Evolutionary conservation across 2,797 vertebrate genomes (phyloP), one percentile per base, ranked within the genome.

Genomic region (Pygocentrus nattereri): DNA sequence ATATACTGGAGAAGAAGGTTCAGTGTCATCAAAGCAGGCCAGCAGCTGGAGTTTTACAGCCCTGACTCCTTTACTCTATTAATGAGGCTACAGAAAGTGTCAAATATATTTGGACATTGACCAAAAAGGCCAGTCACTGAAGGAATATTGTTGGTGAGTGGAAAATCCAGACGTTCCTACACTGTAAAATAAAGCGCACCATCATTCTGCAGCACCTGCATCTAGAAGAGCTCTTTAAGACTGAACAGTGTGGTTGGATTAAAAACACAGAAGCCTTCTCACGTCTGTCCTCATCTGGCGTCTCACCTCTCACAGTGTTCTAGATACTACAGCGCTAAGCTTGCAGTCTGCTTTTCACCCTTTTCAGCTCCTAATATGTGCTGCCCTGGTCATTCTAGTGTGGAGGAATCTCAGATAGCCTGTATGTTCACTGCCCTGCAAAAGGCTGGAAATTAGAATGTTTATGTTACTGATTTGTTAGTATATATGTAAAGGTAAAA

Each of bases 291-390:
- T 41, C 56, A 49, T 47, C 67, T 71, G 47, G 27, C 71, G 68
- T 50, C 68, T 71, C 18, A 38, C 68, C 68, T 56, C 38, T 54
- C n/a, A 68, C 58, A 79, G 69, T 21, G 50, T 52, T 30, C 34
- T 54, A 71, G 47, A 71, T 27, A 30, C 47, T 71, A 70, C 41
- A 44, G 23, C 15, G 41, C 65, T 69, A 47, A 49, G 44, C 68
- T 49, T 50, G 23, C 44, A 27, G 68, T 23, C 23, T 30, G 50
- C 13, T 52, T 23, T 30, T 27, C 68, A 50, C 44, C 47, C 44
- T 10, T 7, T 27, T 15, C 16, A 49, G 67, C 41, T 49, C 15
- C 64, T 41, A n/a, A 19, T 47, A 4, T 23, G 47, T 49, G 44
- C 44, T 44, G n/a, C 7, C 19, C 67, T 10, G 23, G 23, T 50